Base-by-base conservation (phyloP, 2,888 invertebrate species). In the Diarsia rubi region DNA sequence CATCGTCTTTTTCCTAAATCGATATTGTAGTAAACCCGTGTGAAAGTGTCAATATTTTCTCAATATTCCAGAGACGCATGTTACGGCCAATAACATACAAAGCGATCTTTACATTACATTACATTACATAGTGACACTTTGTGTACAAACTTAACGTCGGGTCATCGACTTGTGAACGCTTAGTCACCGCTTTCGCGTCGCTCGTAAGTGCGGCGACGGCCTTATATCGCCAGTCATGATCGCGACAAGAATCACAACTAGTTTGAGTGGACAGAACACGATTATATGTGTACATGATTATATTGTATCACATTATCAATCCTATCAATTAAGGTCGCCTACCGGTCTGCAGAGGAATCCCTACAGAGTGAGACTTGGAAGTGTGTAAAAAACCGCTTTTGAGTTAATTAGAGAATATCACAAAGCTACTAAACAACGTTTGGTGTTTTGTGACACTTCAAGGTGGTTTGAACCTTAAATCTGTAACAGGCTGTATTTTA, bases 111-210 rank as follows among this genome's bases (percentile, higher is more conserved):
- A 63, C 78, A 78, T 87, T 80, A 72, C 78, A 78, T 87, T 80
- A 72, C 75, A 79, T 88, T 78, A 77, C 79, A 67, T 49, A 85
- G 82, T 83, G 73, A 66, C 69, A 83, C 78, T 82, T 76, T 75
- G 78, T 74, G 68, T 73, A 84, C 89, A 88, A 88, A 88, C 88
- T 88, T 85, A 73, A 68, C 73, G 72, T 69, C 74, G 82, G 93
- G 92, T 93, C 93, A 86, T 88, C 89, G 92, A 90, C 92, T 85
- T 77, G 68, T 69, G 76, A 73, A 75, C 78, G 81, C 86, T 90
- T 86, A 91, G 89, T 90, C 89, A 90, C 85, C 82, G 88, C 91
- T 92, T 91, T 92, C 89, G 88, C 89, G 84, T 75, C 75, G 84
- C 80, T 83, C 83, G 81, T 83, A 80, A 81, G 72, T 83, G 73